phyloP scores from a whole-genome alignment of 2,113 vertebrate genomes.

The Tupaia tana region DNA sequence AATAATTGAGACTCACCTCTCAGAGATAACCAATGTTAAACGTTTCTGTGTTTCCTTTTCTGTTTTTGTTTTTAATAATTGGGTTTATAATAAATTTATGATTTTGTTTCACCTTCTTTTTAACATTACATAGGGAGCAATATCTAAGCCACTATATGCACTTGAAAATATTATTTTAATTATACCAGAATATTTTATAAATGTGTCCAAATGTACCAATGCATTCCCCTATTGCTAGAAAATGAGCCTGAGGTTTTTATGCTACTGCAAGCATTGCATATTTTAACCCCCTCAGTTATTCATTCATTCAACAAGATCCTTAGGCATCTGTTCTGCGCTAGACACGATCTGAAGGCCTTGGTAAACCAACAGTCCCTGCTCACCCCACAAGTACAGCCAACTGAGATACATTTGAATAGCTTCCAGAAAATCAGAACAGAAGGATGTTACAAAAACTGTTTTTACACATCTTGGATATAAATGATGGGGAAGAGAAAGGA shows the following conservation, averaged over 20 bases:
- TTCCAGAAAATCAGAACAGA: constrained; percentile 34
- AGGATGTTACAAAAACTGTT: neutral
- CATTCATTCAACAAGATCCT: neutral
- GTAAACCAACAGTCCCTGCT: neutral
- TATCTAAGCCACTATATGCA: constrained; percentile 39
- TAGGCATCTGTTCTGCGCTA: neutral
- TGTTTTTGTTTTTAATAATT: constrained; percentile 42
- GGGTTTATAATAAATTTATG: neutral
- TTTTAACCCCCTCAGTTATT: neutral
- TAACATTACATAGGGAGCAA: neutral
- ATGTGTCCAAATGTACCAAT: neutral
- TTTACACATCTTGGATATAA: neutral
- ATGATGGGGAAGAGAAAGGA: neutral
- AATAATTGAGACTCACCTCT: neutral
- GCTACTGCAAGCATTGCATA: neutral
- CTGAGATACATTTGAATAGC: neutral
- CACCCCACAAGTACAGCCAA: neutral
- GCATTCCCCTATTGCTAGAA: neutral
- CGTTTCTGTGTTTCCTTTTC: neutral
- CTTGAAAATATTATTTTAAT: constrained; percentile 52
- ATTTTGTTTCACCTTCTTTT: constrained; percentile 22
- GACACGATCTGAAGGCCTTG: neutral
- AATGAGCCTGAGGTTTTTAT: constrained; percentile 5
- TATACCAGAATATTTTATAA: neutral
- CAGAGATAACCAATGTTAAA: neutral